phyloP scores from a whole-genome alignment of 2,888 invertebrate genomes.

The Gonocerus acuteangulatus region DNA sequence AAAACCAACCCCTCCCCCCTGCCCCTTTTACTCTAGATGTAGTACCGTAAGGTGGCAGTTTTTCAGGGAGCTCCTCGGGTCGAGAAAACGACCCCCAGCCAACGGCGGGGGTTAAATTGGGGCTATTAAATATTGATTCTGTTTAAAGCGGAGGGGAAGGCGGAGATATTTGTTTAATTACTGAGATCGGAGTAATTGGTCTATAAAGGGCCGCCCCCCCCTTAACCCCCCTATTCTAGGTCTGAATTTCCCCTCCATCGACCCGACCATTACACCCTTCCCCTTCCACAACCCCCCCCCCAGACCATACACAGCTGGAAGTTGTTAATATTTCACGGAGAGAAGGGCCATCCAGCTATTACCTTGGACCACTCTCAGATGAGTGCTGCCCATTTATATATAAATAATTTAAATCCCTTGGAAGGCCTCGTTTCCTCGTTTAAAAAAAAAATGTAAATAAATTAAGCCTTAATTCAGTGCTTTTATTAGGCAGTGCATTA shows the following conservation, averaged over 20 bases:
- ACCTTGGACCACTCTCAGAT: constrained; percentile 26
- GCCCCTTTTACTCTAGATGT: background rate
- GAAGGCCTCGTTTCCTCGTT: background rate
- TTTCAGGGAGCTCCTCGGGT: background rate
- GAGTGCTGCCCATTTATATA: constrained; percentile 26
- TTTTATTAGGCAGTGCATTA: constrained; percentile 18
- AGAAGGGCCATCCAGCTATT: constrained; percentile 22
- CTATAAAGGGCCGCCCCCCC: constrained; percentile 16
- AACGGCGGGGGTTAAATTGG: constrained; percentile 18
- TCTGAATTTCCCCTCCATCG: constrained; percentile 4
- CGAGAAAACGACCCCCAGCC: background rate
- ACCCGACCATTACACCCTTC: constrained; percentile 20
- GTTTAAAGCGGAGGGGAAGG: constrained; percentile 14
- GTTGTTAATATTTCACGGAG: constrained; percentile 23
- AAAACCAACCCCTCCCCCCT: background rate
- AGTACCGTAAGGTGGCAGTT: background rate
- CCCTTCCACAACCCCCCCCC: background rate
- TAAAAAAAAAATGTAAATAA: constrained; percentile 23
- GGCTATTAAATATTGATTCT: constrained; percentile 27
- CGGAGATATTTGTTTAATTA: constrained; percentile 28
- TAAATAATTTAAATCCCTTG: constrained; percentile 27
- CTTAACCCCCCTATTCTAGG: background rate
- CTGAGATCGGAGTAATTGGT: constrained; percentile 24
- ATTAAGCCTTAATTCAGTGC: constrained; percentile 19
- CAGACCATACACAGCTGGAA: constrained; percentile 4